Base-by-base conservation (phyloP, 2,113 vertebrate species). In the Haliaeetus leucogaster region DNA sequence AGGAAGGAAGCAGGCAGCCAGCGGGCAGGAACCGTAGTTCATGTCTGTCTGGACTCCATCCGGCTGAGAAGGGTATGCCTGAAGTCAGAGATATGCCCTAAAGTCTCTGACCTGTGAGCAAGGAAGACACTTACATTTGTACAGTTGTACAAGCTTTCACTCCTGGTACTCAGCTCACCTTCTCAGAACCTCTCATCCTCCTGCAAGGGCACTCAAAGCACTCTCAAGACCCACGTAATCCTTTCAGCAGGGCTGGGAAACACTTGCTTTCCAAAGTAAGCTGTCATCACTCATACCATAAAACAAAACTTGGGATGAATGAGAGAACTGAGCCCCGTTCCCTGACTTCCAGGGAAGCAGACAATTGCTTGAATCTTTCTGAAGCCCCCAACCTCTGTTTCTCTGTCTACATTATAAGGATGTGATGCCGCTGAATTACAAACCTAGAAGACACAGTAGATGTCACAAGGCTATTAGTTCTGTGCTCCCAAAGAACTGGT, bases 21-120 rank as follows among this genome's bases (percentile, higher is more conserved):
- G 61, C 2, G 1, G 50, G 59, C n/a, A 56, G 47, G n/a, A 27
- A 61, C 0, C 0, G 58, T 5, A 42, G 62, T 16, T 86, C 30
- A 4, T 10, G 62, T 45, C 61, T 61, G 87, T 38, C 70, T 59
- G 70, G 65, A 27, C 63, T 25, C 72, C 63, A 7, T 38, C 73
- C 12, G 3, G 14, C 47, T 5, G 9, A 65, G 30, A 40, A 52
- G 29, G 47, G 29, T 34, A 16, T 8, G 30, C 77, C 48, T 53
- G 48, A 52, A 48, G 29, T 26, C 47, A 52, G n/a, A 42, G 59
- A 19, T 19, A 32, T 4, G 19, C 13, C 66, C 74, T 42, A 10
- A 29, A 38, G 32, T 3, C 53, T 43, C 50, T 47, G 27, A 63
- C 48, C 40, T 10, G 16, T 2, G 27, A 80, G 66, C 23, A 8